Conservation (phyloP, 2,888 invertebrate species). For the Alviniconcha strummeri region DNA sequence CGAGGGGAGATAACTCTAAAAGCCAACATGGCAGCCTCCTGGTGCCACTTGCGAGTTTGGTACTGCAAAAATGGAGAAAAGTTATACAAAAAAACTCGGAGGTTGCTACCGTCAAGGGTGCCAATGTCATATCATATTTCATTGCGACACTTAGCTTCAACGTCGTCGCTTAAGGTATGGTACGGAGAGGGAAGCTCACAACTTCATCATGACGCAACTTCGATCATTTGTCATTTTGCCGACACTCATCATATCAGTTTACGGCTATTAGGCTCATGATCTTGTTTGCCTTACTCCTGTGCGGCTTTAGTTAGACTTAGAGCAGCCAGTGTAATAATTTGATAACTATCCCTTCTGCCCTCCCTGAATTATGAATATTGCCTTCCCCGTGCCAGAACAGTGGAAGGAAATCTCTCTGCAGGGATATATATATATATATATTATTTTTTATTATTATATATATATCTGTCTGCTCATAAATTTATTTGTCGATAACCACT, state of each 20-base stretch:
- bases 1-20: conserved; percentile 8
- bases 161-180: not conserved
- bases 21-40: conserved; percentile 55
- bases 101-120: not conserved
- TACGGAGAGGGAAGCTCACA: not conserved
- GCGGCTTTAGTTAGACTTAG: too few species aligned
- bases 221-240: too few species aligned
- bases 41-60: conserved; percentile 46
- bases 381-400: too few species aligned
- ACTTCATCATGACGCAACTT: not conserved
- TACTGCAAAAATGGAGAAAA: conserved; percentile 48
- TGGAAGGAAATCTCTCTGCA: too few species aligned
- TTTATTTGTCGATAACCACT: too few species aligned
- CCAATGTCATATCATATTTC: not conserved
- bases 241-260: too few species aligned
- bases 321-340: too few species aligned
- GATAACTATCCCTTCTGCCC: not conserved
- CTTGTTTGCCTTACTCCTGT: too few species aligned
- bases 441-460: too few species aligned
- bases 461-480: too few species aligned
- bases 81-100: conserved; percentile 36
- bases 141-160: not conserved
- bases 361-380: too few species aligned
- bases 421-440: not conserved
- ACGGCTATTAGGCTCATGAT: too few species aligned